Conservation (phyloP, 2,113 vertebrate species). For the Uria aalge region DNA sequence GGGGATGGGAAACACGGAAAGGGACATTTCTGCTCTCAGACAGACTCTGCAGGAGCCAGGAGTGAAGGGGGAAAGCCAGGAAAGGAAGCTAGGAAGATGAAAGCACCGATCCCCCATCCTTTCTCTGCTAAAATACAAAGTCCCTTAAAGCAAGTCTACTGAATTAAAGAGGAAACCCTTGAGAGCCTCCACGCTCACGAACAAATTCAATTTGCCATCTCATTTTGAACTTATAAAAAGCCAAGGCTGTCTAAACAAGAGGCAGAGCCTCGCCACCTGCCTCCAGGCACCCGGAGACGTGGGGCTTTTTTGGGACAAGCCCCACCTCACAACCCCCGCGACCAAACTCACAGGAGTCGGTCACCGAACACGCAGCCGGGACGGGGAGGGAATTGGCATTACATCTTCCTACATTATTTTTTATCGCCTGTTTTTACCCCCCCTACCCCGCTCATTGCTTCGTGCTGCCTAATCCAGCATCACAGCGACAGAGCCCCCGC, state of each 20-base stretch:
- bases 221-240: conserved; percentile 20
- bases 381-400: neutral
- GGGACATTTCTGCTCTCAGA: neutral
- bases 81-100: neutral
- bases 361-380: neutral
- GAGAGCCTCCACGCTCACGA: conserved; percentile 35
- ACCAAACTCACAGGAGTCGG: neutral
- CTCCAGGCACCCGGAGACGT: neutral
- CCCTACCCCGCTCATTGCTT: neutral
- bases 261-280: neutral
- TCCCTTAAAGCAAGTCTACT: conserved; percentile 35
- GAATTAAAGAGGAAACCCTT: conserved; percentile 56
- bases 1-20: fast-evolving
- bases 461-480: neutral
- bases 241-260: conserved; percentile 11
- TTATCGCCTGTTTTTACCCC: neutral
- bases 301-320: neutral
- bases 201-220: conserved; percentile 55
- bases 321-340: neutral
- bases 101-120: neutral
- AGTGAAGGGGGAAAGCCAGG: neutral
- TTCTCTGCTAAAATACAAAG: neutral
- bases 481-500: neutral
- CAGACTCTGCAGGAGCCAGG: neutral
- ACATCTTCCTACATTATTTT: neutral